Percentiles rank a stretch among this genome's conserved stretches.
These are phyloP conservation scores for Sinocyclocheilus grahami DNA, from an alignment of 2,113 vertebrate genomes.

Conservation along the genomic window DNA sequence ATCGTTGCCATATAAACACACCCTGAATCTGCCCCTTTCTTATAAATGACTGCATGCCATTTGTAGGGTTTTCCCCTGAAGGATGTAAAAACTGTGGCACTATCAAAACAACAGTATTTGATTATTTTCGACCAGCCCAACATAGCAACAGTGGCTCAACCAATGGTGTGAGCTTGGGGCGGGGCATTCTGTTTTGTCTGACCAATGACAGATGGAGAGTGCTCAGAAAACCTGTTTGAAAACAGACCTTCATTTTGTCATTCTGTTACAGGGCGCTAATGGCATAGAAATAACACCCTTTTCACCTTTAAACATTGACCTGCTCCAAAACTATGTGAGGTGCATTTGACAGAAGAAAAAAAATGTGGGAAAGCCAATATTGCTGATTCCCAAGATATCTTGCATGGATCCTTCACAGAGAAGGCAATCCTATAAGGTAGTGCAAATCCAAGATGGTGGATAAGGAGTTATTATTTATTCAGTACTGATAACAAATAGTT, in stretches of 20 bases:
- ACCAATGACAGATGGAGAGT: not conserved
- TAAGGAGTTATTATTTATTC: too few species aligned
- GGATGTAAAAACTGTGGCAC: too few species aligned
- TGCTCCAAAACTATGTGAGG: not conserved
- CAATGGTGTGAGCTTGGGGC: not conserved
- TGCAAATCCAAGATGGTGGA: not conserved
- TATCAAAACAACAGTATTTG: too few species aligned
- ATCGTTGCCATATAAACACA: too few species aligned
- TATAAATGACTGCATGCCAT: too few species aligned
- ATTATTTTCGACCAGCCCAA: not conserved
- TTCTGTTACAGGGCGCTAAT: not conserved
- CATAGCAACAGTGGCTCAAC: not conserved
- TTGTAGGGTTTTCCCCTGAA: too few species aligned
- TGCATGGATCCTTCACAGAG: not conserved
- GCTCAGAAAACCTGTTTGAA: not conserved
- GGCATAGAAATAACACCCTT: not conserved
- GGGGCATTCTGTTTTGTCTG: not conserved
- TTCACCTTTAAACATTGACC: not conserved
- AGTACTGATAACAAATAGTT: too few species aligned
- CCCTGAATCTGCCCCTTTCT: too few species aligned
- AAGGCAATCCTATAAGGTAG: not conserved
- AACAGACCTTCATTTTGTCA: not conserved
- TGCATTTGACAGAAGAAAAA: not conserved
- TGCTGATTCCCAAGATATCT: not conserved
- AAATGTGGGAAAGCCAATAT: not conserved